Evolutionary conservation across 1,140 invertebrate species (phyloP).

Genomic region (Muscidifurax raptorellus): DNA sequence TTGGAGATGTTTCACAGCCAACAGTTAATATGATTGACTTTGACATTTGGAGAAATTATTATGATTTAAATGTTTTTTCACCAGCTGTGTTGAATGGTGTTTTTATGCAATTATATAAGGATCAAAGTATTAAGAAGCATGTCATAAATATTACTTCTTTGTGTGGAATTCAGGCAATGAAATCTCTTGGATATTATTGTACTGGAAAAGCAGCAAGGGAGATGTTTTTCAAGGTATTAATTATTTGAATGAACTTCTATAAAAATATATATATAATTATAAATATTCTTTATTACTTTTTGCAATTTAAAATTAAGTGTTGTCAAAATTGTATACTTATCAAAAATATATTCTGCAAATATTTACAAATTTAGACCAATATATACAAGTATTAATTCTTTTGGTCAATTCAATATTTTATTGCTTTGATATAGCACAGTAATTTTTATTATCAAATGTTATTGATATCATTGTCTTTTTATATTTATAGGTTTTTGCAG

Average conservation of each 20-base stretch:
- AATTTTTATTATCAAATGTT: neutral
- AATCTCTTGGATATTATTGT: constrained; percentile 88
- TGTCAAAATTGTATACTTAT: constrained; percentile 12
- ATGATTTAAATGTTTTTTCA: constrained; percentile 87
- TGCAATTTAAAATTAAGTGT: neutral
- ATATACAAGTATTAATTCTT: no score
- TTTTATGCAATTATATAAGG: constrained; percentile 80
- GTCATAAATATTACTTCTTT: constrained; percentile 94
- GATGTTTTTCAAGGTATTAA: constrained; percentile 87
- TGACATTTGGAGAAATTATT: constrained; percentile 81
- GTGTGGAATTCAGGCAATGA: constrained; percentile 85
- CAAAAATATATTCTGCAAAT: neutral
- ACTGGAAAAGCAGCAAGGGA: constrained; percentile 93
- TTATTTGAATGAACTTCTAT: neutral
- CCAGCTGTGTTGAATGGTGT: constrained; percentile 85
- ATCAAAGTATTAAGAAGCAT: constrained; percentile 72
- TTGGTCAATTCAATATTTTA: no score
- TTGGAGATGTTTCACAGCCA: constrained; percentile 84
- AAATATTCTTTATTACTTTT: constrained; percentile 1
- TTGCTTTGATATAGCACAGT: no score
- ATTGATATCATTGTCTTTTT: constrained; percentile 26
- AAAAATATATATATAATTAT: neutral
- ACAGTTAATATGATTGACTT: constrained; percentile 79
- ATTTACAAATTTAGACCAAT: constrained; percentile 5
- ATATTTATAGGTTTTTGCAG: constrained; percentile 79